Conservation (phyloP, 2,888 invertebrate species). For the Mamestra brassicae region DNA sequence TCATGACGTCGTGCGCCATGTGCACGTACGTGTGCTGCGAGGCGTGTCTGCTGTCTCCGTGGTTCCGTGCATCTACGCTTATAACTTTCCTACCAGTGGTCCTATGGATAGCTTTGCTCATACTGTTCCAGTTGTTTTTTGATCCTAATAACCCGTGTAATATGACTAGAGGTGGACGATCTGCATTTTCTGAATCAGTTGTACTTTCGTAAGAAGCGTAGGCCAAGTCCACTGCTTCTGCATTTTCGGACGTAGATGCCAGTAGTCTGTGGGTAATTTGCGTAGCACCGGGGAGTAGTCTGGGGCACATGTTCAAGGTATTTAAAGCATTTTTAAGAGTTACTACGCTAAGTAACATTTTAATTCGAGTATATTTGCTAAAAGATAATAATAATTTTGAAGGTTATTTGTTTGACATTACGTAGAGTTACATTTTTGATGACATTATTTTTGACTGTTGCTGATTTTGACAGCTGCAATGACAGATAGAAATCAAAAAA, state of each 20-base stretch:
- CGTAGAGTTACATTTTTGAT: conserved; percentile 51
- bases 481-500: neutral
- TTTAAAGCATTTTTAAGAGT: conserved; percentile 69
- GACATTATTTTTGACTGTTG: conserved; percentile 13
- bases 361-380: conserved; percentile 54
- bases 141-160: conserved; percentile 98
- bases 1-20: conserved; percentile 92
- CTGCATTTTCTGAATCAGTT: conserved; percentile 72
- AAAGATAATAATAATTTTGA: conserved; percentile 61
- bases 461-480: conserved; percentile 10
- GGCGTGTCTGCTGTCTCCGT: conserved; percentile 97
- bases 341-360: conserved; percentile 77
- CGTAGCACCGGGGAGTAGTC: conserved; percentile 64
- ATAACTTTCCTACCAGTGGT: conserved; percentile 94
- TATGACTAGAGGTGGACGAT: conserved; percentile 93
- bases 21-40: conserved; percentile 93
- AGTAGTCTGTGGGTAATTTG: conserved; percentile 67
- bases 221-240: conserved; percentile 92
- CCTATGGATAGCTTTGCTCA: conserved; percentile 94
- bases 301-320: conserved; percentile 63
- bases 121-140: conserved; percentile 97
- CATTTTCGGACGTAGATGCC: conserved; percentile 75
- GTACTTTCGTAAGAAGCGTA: conserved; percentile 93
- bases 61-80: conserved; percentile 97
- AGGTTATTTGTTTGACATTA: conserved; percentile 66